phyloP scores from a whole-genome alignment of 2,797 vertebrate species.

The Phrynocephalus vlangalii region DNA sequence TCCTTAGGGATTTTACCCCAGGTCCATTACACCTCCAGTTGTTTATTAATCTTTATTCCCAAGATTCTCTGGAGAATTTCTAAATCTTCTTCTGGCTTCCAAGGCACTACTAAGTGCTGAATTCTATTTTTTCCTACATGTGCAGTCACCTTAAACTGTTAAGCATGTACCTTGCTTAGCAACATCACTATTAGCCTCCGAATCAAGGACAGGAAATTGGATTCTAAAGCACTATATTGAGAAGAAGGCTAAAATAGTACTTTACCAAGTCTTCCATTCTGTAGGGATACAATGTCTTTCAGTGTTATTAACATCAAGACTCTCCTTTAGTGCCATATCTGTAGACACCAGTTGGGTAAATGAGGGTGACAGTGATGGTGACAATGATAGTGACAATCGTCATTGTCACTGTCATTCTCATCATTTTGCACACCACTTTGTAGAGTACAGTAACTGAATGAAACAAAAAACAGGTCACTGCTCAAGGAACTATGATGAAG shows the following conservation, averaged over 20 bases:
- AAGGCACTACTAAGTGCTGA: background rate
- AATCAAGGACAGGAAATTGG: no score
- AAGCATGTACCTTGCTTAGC: background rate
- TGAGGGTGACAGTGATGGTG: no score
- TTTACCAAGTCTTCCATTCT: background rate
- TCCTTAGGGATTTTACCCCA: background rate
- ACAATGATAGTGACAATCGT: background rate
- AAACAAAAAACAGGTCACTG: no score
- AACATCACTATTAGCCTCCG: background rate
- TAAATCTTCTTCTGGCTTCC: constrained; percentile 6
- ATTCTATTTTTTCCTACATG: background rate
- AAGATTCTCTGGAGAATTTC: background rate
- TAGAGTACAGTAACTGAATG: background rate
- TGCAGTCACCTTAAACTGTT: background rate
- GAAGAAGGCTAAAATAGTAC: background rate
- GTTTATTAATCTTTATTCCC: constrained; percentile 9
- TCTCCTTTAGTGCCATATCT: background rate
- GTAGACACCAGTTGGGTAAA: background rate
- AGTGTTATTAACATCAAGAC: background rate
- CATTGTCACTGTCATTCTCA: background rate
- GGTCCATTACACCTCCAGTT: background rate
- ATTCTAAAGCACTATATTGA: no score
- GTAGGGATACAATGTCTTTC: background rate
- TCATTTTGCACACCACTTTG: background rate
- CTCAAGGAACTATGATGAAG: no score